These are phyloP conservation scores for Larimichthys crocea DNA, from an alignment of 2,113 vertebrate genomes.

Conservation along the genomic window DNA sequence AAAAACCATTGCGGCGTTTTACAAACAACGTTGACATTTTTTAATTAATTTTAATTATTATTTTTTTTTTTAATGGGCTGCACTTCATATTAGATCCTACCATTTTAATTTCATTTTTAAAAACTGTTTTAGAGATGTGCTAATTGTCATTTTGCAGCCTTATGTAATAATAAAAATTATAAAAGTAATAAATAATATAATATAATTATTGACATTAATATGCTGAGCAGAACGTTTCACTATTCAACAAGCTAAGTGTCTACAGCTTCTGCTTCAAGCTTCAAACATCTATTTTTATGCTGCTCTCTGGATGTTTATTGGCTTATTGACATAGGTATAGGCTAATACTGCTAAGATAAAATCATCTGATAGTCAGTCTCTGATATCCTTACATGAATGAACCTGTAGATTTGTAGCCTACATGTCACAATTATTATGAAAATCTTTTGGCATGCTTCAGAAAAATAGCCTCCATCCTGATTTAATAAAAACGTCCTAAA, in stretches of 20 bases:
- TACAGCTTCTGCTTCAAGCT: neutral
- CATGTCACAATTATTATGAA: neutral
- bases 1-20: constrained; percentile 33
- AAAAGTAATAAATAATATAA: no score
- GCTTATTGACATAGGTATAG: neutral
- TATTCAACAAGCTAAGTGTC: neutral
- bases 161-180: no score
- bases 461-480: no score
- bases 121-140: neutral
- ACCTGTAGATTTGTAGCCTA: neutral
- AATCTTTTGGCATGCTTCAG: no score
- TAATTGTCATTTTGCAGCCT: neutral
- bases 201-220: neutral
- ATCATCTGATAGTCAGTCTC: neutral
- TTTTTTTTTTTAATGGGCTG: no score
- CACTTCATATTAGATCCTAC: no score
- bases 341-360: neutral
- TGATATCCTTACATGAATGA: neutral
- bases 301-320: neutral
- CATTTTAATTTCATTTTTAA: neutral
- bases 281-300: neutral
- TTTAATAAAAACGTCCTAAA: no score
- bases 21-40: no score
- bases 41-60: no score
- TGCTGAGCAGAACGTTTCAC: neutral